Evolutionary conservation across 2,113 vertebrate genomes (phyloP).

Genomic region (Dermatemys mawii): DNA sequence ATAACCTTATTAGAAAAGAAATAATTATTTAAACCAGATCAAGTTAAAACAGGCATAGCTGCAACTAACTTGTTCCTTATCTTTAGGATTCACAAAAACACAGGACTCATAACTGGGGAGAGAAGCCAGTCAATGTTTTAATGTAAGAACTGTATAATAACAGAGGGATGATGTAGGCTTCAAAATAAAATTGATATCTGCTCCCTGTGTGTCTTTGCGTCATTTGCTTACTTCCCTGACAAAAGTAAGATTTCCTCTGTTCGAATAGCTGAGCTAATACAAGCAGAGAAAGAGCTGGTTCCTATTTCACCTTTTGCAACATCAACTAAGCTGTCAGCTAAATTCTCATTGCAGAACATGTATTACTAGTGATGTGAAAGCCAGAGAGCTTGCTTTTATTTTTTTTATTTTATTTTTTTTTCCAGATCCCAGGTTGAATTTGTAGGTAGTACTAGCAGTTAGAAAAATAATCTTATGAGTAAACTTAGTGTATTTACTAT

Average conservation of each 20-base stretch:
- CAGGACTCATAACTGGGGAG: background rate
- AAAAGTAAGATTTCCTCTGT: background rate
- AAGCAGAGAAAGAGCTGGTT: background rate
- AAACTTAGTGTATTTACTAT: background rate
- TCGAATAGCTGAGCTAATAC: background rate
- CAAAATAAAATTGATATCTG: rapidly evolving
- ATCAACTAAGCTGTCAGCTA: background rate
- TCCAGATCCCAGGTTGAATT: background rate
- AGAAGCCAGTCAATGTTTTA: background rate
- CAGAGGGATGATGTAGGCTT: background rate
- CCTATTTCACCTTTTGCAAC: background rate
- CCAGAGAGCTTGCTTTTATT: background rate
- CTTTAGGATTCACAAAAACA: background rate
- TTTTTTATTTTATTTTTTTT: background rate
- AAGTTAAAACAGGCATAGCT: background rate
- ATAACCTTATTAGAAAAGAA: background rate
- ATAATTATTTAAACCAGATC: background rate
- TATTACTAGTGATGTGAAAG: background rate
- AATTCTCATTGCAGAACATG: rapidly evolving
- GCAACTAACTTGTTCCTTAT: background rate
- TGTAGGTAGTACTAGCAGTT: background rate
- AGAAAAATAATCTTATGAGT: background rate
- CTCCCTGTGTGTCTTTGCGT: background rate
- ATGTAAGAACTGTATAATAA: background rate
- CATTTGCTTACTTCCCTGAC: background rate